Evolutionary conservation across 2,888 invertebrate species (phyloP).

Genomic region (Eupelmus urozonus): DNA sequence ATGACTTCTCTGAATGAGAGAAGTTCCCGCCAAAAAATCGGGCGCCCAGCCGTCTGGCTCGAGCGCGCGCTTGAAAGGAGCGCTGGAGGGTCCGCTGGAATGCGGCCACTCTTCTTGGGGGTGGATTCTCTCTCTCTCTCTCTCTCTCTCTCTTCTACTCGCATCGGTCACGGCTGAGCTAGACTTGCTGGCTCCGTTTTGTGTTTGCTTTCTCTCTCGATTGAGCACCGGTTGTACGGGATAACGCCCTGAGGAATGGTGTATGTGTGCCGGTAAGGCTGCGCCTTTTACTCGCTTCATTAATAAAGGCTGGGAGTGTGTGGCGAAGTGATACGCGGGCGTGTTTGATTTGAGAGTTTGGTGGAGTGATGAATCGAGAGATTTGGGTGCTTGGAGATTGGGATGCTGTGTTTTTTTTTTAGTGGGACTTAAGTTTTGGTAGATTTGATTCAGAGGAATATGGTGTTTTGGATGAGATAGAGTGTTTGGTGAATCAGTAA

Average conservation of each 20-base stretch:
- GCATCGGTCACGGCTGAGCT: too few relatives aligned
- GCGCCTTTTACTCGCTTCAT: neutral
- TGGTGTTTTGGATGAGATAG: too few relatives aligned
- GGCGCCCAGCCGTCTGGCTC: slow-evolving; percentile 66
- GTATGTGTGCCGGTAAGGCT: neutral
- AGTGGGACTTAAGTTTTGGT: too few relatives aligned
- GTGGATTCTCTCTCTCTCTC: slow-evolving; percentile 59
- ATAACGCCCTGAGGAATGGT: neutral
- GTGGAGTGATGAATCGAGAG: neutral
- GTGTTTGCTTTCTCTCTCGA: too few relatives aligned
- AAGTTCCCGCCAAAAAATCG: slow-evolving; percentile 56
- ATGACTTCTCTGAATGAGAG: slow-evolving; percentile 55
- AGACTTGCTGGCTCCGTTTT: too few relatives aligned
- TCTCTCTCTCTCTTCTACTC: neutral
- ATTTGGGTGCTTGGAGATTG: too few relatives aligned
- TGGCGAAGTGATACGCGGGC: neutral
- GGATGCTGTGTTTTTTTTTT: too few relatives aligned
- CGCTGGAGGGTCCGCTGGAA: slow-evolving; percentile 55
- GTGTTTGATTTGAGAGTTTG: neutral
- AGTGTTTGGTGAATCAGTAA: too few relatives aligned
- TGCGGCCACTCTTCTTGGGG: slow-evolving; percentile 59
- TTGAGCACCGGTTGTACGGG: neutral
- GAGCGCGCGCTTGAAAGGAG: slow-evolving; percentile 14
- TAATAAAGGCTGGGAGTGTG: neutral
- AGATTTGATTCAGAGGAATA: too few relatives aligned